Conservation (phyloP, 2,797 vertebrate species). For the Rhinella marina region DNA sequence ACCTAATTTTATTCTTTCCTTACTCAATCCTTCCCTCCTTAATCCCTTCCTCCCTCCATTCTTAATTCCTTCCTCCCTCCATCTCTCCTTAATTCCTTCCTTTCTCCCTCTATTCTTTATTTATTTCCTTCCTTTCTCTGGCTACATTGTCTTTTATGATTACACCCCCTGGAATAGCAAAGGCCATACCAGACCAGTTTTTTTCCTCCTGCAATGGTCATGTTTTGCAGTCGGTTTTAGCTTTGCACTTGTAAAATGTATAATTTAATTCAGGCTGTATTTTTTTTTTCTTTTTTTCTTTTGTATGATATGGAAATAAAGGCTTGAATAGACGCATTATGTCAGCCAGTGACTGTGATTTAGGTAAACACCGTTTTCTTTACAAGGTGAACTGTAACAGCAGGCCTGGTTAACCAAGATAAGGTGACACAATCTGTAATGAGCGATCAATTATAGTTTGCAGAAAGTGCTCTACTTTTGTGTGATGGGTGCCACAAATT, state of each 20-base stretch:
- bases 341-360: constrained; percentile 9
- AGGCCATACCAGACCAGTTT: background rate
- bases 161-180: too few relatives aligned
- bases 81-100: background rate
- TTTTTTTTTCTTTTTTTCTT: background rate
- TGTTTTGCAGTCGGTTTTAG: background rate
- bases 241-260: background rate
- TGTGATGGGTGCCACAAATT: background rate
- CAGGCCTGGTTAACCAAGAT: constrained; percentile 40
- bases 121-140: background rate
- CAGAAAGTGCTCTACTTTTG: constrained; percentile 6
- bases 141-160: background rate
- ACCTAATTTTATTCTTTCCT: background rate
- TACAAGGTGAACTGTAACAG: constrained; percentile 29
- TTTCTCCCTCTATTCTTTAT: background rate
- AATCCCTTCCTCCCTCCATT: background rate
- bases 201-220: background rate
- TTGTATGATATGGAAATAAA: background rate
- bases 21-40: background rate
- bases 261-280: background rate
- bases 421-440: constrained; percentile 28
- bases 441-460: constrained; percentile 28
- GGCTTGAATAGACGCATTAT: background rate
- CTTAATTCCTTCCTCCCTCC: background rate
- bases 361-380: constrained; percentile 31